Conservation (phyloP, 35 echinoderm and acorn worm genomes). For the Eucidaris tribuloides region DNA sequence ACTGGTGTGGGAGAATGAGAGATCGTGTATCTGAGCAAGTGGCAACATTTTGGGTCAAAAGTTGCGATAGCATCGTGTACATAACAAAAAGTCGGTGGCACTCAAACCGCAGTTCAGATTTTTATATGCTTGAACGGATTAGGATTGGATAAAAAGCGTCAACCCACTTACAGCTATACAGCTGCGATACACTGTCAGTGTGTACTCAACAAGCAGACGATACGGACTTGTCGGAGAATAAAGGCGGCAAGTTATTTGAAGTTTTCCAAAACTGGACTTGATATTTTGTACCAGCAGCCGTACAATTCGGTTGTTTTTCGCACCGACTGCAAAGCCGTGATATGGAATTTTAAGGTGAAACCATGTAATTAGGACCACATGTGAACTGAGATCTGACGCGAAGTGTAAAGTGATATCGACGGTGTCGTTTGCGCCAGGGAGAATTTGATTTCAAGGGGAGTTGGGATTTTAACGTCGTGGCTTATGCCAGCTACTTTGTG, state of each 20-base stretch:
- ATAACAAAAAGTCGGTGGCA: slow-evolving; percentile 23
- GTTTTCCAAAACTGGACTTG: no score
- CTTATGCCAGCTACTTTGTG: neutral
- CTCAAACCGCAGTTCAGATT: neutral
- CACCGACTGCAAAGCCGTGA: no score
- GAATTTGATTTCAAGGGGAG: neutral
- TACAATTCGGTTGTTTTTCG: no score
- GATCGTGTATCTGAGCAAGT: no score
- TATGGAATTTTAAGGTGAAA: no score
- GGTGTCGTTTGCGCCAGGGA: neutral
- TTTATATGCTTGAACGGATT: slow-evolving; percentile 25
- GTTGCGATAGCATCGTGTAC: no score
- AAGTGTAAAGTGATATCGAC: slow-evolving; percentile 16
- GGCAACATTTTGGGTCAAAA: no score
- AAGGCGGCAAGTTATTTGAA: no score
- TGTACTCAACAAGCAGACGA: neutral
- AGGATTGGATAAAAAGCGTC: slow-evolving; percentile 1
- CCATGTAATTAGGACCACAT: slow-evolving; percentile 23
- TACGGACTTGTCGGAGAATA: slow-evolving; percentile 1
- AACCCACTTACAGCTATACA: neutral
- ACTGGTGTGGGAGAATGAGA: no score
- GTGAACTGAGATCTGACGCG: slow-evolving; percentile 8
- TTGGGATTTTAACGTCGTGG: neutral
- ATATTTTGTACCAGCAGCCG: no score
- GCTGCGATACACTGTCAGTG: neutral